These are phyloP conservation scores for Octopus bimaculoides DNA, from an alignment of 1,140 invertebrate genomes.

Conservation along the genomic window DNA sequence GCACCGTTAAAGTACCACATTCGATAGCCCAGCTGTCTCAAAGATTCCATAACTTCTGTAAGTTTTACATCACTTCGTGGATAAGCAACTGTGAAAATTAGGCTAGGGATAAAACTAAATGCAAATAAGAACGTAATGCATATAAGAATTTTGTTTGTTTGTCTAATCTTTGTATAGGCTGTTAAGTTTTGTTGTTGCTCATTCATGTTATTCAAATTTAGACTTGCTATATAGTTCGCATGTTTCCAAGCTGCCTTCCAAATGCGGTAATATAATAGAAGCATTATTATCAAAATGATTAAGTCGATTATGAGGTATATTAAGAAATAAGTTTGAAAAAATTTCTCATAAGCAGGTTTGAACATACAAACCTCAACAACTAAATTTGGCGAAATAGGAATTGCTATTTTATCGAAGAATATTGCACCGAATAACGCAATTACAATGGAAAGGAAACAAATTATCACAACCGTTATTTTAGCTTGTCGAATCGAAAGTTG, in stretches of 20 bases:
- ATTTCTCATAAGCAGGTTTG: neutral
- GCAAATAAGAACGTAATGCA: neutral
- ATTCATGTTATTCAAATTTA: neutral
- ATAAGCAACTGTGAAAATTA: neutral
- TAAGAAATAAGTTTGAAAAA: neutral
- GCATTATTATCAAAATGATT: neutral
- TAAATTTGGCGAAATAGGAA: neutral
- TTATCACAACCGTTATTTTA: neutral
- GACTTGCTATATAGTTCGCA: neutral
- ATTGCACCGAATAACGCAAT: neutral
- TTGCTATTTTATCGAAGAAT: neutral
- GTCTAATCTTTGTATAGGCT: neutral
- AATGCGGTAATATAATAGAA: neutral
- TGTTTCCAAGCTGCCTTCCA: neutral
- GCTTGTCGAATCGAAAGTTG: neutral
- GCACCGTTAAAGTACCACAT: neutral
- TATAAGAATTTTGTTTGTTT: neutral
- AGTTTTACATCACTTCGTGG: neutral
- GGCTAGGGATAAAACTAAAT: neutral
- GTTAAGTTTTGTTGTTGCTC: neutral
- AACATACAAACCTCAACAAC: neutral
- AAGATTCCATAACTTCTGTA: neutral
- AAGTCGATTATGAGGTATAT: neutral
- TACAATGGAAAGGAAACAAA: neutral
- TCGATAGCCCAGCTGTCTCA: neutral